Percentiles rank a stretch among this genome's conserved stretches.
Conservation (phyloP, 2,797 vertebrate genomes). For the Periophthalmus magnuspinnatus region DNA sequence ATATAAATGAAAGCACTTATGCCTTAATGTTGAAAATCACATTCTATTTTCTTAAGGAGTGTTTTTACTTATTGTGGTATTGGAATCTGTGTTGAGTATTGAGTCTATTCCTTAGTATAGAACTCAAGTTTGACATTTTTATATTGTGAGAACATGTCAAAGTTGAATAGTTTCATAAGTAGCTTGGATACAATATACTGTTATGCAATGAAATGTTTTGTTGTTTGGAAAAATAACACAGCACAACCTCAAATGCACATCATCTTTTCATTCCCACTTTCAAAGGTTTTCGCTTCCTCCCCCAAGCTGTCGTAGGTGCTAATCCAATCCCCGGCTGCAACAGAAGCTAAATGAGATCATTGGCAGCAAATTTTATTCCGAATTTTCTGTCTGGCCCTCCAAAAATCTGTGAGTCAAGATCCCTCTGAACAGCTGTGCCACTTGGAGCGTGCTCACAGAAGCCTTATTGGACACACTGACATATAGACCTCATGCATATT, state of each 20-base stretch:
- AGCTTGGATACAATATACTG: neutral
- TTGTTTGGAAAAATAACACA: conserved; percentile 2
- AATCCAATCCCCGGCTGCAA: conserved; percentile 12
- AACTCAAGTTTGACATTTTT: too few relatives aligned
- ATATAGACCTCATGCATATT: conserved; percentile 23
- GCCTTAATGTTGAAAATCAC: too few relatives aligned
- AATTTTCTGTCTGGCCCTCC: conserved; percentile 16
- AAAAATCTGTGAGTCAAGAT: conserved; percentile 23
- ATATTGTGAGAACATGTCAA: neutral
- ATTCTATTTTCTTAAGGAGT: too few relatives aligned
- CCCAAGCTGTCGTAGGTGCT: conserved; percentile 18
- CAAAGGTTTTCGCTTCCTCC: conserved; percentile 4
- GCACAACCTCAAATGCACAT: neutral
- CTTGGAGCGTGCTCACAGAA: conserved; percentile 18
- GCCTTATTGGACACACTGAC: conserved; percentile 7
- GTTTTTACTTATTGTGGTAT: too few relatives aligned
- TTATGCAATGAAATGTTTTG: neutral
- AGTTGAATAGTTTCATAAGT: neutral
- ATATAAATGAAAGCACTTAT: too few relatives aligned
- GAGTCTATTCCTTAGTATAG: too few relatives aligned
- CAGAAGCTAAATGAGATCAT: conserved; percentile 11
- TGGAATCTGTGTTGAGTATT: too few relatives aligned
- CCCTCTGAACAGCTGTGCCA: conserved; percentile 30
- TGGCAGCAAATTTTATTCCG: conserved; percentile 37
- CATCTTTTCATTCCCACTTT: conserved; percentile 7